Evolutionary conservation across 1,140 invertebrate species (phyloP).

Genomic region (Drosophila dunni): DNA sequence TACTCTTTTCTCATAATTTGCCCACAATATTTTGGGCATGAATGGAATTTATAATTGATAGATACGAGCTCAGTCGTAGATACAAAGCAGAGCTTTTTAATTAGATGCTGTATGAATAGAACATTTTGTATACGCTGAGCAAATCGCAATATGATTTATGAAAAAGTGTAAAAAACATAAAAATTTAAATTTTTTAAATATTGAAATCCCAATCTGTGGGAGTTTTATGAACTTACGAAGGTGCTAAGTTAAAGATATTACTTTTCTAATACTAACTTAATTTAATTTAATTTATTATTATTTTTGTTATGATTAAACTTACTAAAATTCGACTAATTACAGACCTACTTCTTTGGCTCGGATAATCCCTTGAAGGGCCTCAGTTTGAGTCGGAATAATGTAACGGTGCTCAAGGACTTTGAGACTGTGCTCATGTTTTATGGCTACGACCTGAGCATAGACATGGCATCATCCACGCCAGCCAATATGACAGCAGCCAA

Average conservation of each 20-base stretch:
- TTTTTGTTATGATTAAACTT: neutral
- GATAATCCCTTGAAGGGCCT: conserved; percentile 92
- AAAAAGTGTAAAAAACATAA: too few species aligned
- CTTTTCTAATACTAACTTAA: neutral
- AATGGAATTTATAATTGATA: conserved; percentile 71
- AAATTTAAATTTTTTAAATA: too few species aligned
- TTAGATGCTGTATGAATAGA: too few species aligned
- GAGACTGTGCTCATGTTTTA: conserved; percentile 90
- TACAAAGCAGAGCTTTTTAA: too few species aligned
- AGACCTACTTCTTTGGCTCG: conserved; percentile 92
- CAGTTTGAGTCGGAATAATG: conserved; percentile 90
- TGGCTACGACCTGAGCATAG: conserved; percentile 88
- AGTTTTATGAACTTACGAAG: too few species aligned
- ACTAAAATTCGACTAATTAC: conserved; percentile 56
- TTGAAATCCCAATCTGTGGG: too few species aligned
- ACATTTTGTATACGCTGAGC: too few species aligned
- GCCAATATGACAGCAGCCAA: conserved; percentile 47
- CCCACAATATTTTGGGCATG: conserved; percentile 42
- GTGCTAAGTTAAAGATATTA: too few species aligned
- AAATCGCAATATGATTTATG: too few species aligned
- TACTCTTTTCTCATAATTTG: conserved; percentile 25
- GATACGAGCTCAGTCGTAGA: neutral
- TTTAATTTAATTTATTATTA: conserved; percentile 7
- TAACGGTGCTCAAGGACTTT: conserved; percentile 89
- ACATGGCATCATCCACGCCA: conserved; percentile 71